phyloP scores from a whole-genome alignment of 2,113 vertebrate species.

The Copsychus sechellarum region DNA sequence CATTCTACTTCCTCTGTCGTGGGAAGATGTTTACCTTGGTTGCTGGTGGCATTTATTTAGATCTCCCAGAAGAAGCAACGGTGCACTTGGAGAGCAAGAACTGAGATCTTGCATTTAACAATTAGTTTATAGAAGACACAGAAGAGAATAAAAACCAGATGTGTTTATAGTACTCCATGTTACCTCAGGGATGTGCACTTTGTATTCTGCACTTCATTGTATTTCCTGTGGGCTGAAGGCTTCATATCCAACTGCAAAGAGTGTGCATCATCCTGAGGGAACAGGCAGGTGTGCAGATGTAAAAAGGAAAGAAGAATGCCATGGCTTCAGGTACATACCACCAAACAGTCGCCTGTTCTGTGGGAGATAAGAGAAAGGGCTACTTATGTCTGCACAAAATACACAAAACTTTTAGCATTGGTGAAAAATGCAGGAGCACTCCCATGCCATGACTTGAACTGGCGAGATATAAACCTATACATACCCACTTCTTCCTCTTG shows the following conservation, averaged over 20 bases:
- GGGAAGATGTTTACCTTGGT: background rate
- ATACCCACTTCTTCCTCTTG: background rate
- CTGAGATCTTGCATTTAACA: background rate
- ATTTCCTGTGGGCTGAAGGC: background rate
- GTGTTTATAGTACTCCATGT: background rate
- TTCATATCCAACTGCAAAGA: background rate
- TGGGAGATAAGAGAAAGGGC: background rate
- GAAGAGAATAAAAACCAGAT: background rate
- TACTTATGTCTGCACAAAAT: background rate
- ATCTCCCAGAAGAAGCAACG: background rate
- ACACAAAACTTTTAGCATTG: background rate
- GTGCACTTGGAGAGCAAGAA: background rate
- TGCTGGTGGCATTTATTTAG: background rate
- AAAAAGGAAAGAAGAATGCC: background rate
- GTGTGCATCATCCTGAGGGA: background rate
- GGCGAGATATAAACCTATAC: background rate
- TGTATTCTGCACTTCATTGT: background rate
- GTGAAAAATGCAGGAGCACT: background rate
- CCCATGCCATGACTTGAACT: background rate
- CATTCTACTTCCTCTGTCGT: fast-evolving
- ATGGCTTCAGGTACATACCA: background rate
- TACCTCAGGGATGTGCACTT: background rate
- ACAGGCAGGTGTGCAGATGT: background rate
- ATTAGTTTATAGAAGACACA: background rate
- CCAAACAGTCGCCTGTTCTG: background rate